These are phyloP conservation scores for Maconellicoccus hirsutus DNA, from an alignment of 1,140 invertebrate species.

Conservation along the genomic window DNA sequence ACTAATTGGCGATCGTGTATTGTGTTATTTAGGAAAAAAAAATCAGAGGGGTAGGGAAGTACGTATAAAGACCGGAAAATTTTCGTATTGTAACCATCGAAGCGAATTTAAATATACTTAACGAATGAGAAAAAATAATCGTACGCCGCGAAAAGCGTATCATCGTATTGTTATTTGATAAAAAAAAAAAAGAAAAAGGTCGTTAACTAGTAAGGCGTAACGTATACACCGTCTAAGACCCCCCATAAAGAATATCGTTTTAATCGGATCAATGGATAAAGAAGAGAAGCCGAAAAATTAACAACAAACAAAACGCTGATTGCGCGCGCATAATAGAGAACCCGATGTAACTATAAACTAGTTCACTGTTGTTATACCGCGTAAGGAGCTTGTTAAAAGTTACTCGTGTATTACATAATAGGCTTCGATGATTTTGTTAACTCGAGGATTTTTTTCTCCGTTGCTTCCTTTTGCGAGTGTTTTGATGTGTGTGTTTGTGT, in stretches of 20 bases:
- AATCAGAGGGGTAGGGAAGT: too few species aligned
- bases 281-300: slow-evolving; percentile 22
- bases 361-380: background rate
- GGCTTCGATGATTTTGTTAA: slow-evolving; percentile 20
- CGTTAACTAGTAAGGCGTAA: slow-evolving; percentile 9
- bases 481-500: too few species aligned
- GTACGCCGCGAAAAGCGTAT: background rate
- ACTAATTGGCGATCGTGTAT: background rate
- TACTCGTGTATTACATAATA: slow-evolving; percentile 21
- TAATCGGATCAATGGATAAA: slow-evolving; percentile 22
- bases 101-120: background rate
- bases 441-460: background rate
- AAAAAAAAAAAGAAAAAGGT: too few species aligned
- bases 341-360: background rate
- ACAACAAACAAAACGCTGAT: slow-evolving; percentile 22
- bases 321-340: slow-evolving; percentile 17
- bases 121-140: background rate
- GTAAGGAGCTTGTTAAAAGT: slow-evolving; percentile 16
- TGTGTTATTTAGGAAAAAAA: too few species aligned
- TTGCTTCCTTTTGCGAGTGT: too few species aligned
- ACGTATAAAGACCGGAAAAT: slow-evolving; percentile 16
- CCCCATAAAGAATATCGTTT: slow-evolving; percentile 19
- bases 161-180: background rate
- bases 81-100: background rate
- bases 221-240: slow-evolving; percentile 2